Base-by-base conservation (phyloP, 2,797 vertebrate species). In the Carduelis carduelis region DNA sequence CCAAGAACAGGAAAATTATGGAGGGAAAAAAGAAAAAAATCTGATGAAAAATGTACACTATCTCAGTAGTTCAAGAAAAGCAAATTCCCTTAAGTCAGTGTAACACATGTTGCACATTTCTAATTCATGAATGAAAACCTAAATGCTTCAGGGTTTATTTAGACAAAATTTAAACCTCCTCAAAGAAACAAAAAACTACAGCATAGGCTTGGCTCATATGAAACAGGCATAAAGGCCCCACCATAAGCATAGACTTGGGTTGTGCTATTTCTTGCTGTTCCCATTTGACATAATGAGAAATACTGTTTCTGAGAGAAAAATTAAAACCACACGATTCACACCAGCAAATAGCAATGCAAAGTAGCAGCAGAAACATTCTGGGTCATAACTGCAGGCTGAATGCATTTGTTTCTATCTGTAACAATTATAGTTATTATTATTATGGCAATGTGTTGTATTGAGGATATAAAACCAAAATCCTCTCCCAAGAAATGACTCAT, bases 401-500 rank as follows among this genome's bases (percentile, higher is more conserved):
- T 88, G 82, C 87, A 87, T 96, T 97, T 95, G 81, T 96, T 98
- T 97, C 94, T 93, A 93, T 89, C 93, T 79, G 88, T 94, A 96
- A 97, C 95, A 95, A 97, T 95, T 59, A 96, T 97, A 96, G 97
- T 97, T 94, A 97, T 95, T 61, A 96, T 97, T 97, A 97, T 97
- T 95, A 96, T 90, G 94, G 91, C 93, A 97, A 98, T 97, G 98
- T 74, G 70, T 96, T 97, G 35, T 56, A 92, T 50, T 94, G 80
- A 85, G 96, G 96, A 95, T 95, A 95, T 94, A 95, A 98, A 97
- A 95, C 70, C 96, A 97, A 90, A 96, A 90, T 95, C 79, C 60
- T 95, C 95, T 97, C 97, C 97, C 96, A 97, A 97, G 93, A 96
- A 95, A 96, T 97, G 88, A 97, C 95, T 98, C 96, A 97, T 65